These are phyloP conservation scores for Microtus pennsylvanicus DNA, from an alignment of 2,113 vertebrate species.

Conservation along the genomic window DNA sequence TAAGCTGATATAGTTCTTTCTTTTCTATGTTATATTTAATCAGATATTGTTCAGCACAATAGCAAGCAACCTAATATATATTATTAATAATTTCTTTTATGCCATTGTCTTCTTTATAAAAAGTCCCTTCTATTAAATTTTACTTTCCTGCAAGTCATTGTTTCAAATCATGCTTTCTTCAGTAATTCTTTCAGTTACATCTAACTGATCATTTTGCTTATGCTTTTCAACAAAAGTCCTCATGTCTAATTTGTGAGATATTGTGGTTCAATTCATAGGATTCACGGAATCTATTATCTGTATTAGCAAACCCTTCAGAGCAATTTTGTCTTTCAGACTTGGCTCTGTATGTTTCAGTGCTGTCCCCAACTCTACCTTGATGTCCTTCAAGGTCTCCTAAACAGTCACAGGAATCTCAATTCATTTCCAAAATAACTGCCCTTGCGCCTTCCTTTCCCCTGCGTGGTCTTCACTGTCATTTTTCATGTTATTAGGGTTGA, in stretches of 20 bases:
- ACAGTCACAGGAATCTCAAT: neutral
- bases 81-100: neutral
- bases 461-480: neutral
- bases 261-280: fast-evolving
- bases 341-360: neutral
- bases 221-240: neutral
- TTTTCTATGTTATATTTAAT: neutral
- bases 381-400: neutral
- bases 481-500: neutral
- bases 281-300: neutral
- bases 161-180: neutral
- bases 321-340: neutral
- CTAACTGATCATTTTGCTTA: neutral
- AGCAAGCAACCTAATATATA: neutral
- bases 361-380: fast-evolving
- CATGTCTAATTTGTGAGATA: neutral
- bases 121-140: neutral
- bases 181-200: neutral
- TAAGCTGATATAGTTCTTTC: neutral
- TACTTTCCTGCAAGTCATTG: neutral
- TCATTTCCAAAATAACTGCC: neutral
- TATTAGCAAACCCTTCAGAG: neutral
- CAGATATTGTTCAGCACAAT: neutral
- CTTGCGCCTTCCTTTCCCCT: neutral
- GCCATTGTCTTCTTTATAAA: neutral